Evolutionary conservation across 2,888 invertebrate genomes (phyloP).

Genomic region (Tanytarsus gracilentus): DNA sequence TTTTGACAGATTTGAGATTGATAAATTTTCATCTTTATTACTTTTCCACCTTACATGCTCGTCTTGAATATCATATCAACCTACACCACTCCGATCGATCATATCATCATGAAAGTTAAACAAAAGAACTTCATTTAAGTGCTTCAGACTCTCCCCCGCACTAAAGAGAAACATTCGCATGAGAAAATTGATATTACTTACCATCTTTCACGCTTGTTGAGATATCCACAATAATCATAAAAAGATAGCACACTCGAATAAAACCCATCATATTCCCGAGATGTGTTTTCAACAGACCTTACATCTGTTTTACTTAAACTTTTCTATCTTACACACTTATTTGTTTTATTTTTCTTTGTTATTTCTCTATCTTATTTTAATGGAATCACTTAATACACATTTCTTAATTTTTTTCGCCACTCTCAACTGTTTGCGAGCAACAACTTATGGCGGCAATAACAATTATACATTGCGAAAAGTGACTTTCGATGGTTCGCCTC

Average conservation of each 20-base stretch:
- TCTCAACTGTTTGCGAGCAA: too few species aligned
- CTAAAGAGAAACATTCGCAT: background rate
- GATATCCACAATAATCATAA: constrained; percentile 34
- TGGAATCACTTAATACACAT: background rate
- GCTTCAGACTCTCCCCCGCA: background rate
- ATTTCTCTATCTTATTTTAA: background rate
- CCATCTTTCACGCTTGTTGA: constrained; percentile 35
- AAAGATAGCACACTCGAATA: constrained; percentile 32
- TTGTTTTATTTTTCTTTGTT: background rate
- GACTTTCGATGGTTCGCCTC: too few species aligned
- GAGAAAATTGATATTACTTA: constrained; percentile 31
- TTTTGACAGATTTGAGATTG: too few species aligned
- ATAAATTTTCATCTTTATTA: too few species aligned
- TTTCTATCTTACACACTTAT: background rate
- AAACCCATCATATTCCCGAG: constrained; percentile 32
- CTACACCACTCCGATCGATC: too few species aligned
- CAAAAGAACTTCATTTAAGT: too few species aligned
- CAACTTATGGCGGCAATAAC: too few species aligned
- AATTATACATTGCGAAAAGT: too few species aligned
- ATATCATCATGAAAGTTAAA: too few species aligned
- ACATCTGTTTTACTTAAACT: constrained; percentile 31
- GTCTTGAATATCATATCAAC: too few species aligned
- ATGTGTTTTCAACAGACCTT: constrained; percentile 32
- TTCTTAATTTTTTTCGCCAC: too few species aligned
- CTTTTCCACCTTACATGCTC: too few species aligned